Conservation (phyloP, 2,888 invertebrate species). For the Habroteleia sp. region DNA sequence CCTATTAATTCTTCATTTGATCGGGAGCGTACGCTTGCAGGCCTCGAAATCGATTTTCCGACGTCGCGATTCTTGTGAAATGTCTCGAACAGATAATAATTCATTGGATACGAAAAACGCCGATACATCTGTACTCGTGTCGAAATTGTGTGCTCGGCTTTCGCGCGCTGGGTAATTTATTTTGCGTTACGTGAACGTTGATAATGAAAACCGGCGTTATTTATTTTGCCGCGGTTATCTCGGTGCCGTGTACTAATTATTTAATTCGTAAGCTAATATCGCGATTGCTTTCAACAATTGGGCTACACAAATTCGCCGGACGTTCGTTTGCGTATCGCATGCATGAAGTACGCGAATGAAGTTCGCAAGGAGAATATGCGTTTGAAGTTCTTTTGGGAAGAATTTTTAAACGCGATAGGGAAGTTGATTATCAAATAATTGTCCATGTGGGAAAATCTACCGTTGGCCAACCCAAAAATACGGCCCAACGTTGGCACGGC, state of each 20-base stretch:
- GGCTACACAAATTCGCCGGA: background rate
- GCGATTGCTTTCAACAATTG: no score
- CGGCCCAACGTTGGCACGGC: no score
- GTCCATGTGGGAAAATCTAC: no score
- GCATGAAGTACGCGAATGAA: no score
- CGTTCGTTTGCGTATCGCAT: no score
- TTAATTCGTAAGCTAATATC: no score
- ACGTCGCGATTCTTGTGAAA: slow-evolving; percentile 65
- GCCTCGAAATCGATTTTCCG: slow-evolving; percentile 65
- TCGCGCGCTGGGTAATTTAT: slow-evolving; percentile 25
- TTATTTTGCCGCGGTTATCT: slow-evolving; percentile 1
- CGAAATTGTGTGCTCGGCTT: slow-evolving; percentile 41
- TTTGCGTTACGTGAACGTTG: slow-evolving; percentile 33
- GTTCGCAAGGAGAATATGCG: no score
- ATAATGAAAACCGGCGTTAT: slow-evolving; percentile 24
- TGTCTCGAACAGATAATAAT: slow-evolving; percentile 57
- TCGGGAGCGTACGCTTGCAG: slow-evolving; percentile 48
- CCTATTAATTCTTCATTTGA: slow-evolving; percentile 57
- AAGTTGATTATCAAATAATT: no score
- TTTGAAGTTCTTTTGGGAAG: no score
- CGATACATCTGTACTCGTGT: slow-evolving; percentile 49
- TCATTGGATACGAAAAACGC: slow-evolving; percentile 57
- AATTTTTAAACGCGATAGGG: no score
- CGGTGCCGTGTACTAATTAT: background rate
- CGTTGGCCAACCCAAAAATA: no score